Percentiles rank a stretch among this genome's conserved stretches.
Evolutionary conservation across 2,797 vertebrate genomes (phyloP).

Genomic region (Centropyge bicolor): DNA sequence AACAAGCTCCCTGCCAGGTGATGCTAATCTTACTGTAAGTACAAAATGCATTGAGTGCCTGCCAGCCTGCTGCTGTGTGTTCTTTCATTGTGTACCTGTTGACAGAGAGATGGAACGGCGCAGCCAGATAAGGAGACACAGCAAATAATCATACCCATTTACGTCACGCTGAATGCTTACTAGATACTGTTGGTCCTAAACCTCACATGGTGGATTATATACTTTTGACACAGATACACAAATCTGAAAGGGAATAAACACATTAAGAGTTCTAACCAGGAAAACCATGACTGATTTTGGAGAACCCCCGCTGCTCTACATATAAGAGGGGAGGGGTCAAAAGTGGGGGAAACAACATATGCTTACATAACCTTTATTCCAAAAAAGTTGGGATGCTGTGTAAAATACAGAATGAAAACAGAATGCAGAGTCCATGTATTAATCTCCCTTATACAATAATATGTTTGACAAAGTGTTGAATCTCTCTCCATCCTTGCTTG

Average conservation of each 20-base stretch:
- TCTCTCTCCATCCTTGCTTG: no score
- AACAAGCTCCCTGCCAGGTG: conserved; percentile 37
- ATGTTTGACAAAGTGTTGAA: no score
- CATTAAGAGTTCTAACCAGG: not conserved
- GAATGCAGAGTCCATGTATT: no score
- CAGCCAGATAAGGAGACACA: not conserved
- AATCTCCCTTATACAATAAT: no score
- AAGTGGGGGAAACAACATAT: not conserved
- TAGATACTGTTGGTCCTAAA: not conserved
- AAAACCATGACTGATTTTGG: no score
- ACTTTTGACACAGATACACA: not conserved
- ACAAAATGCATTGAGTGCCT: conserved; percentile 26
- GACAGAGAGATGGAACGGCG: conserved; percentile 14
- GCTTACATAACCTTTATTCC: not conserved
- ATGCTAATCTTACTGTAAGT: conserved; percentile 18
- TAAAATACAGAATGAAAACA: no score
- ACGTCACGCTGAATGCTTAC: not conserved
- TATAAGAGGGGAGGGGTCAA: not conserved
- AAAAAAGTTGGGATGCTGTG: no score
- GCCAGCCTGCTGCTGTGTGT: conserved; percentile 11
- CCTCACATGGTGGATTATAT: not conserved
- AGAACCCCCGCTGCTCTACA: not conserved
- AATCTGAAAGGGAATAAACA: not conserved
- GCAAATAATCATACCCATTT: not conserved
- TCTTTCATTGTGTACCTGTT: conserved; percentile 19